Conservation (phyloP, 1,140 invertebrate species). For the Orchestia grillus region DNA sequence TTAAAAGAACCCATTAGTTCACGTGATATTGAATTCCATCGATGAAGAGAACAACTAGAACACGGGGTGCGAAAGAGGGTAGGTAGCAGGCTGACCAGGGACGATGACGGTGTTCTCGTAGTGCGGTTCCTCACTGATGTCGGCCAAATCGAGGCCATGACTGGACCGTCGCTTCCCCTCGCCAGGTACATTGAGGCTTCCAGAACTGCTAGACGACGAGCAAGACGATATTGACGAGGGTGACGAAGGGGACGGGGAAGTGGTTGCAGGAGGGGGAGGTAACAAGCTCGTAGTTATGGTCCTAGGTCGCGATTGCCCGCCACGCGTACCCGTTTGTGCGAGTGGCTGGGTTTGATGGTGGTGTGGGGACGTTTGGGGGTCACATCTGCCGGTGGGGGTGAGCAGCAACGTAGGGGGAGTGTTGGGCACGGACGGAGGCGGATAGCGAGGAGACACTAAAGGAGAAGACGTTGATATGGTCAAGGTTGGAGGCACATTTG, state of each 20-base stretch:
- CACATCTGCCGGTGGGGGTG: background rate
- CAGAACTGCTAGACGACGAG: constrained; percentile 57
- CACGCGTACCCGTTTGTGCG: background rate
- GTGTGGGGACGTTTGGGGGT: background rate
- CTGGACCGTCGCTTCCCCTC: constrained; percentile 54
- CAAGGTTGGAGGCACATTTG: constrained; percentile 19
- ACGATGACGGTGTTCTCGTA: constrained; percentile 77
- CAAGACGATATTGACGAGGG: constrained; percentile 57
- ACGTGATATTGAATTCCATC: no score
- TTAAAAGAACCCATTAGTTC: background rate
- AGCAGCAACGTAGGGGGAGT: background rate
- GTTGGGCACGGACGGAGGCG: background rate
- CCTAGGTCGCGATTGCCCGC: background rate
- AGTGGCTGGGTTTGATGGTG: background rate
- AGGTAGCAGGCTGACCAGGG: constrained; percentile 71
- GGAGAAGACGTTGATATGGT: constrained; percentile 43
- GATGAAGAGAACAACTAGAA: no score
- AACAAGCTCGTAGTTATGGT: constrained; percentile 27
- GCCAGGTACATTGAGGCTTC: background rate
- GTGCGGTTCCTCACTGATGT: constrained; percentile 68
- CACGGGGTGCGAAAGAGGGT: no score
- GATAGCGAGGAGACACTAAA: background rate
- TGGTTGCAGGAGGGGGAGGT: constrained; percentile 28
- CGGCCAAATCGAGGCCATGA: constrained; percentile 46
- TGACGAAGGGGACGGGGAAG: constrained; percentile 56